Evolutionary conservation across 2,113 vertebrate genomes (phyloP), one percentile per base, ranked within the genome.

Genomic region (Corythaixoides concolor): DNA sequence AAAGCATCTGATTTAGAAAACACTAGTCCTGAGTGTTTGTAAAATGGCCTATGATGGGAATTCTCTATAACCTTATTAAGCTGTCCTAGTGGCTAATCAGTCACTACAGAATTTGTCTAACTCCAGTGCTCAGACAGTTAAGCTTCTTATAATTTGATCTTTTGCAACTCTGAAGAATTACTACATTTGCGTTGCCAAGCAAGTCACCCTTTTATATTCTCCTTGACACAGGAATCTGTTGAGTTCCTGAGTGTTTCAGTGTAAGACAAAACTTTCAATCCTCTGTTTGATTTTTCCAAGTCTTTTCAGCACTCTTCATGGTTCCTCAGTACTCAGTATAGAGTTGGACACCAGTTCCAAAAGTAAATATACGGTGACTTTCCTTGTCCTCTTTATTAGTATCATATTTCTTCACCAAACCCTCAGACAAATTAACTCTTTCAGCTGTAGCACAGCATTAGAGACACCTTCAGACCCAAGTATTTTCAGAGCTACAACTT

Each of bases 101-200:
- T 47, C 56, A 22, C 55, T 84, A 67, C 35, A 81, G 93, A 88
- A 88, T 92, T 86, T 55, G n/a, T 88, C 68, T 75, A 86, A 52
- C 47, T 92, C 49, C 52, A 80, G 60, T 59, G 72, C 83, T 90
- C 83, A 93, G 90, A 66, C 20, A 93, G 53, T 83, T 95, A 90
- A 92, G 41, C 75, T 86, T 66, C 91, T 94, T 95, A 90, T 52
- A 64, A 91, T 81, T 39, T 84, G 56, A 85, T 91, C 88, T 89
- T 93, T 56, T 55, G 49, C 41, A 85, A 6, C 53, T 56, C 66
- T 49, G 39, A 94, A 89, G 62, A 94, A 85, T 89, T 82, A 62
- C 45, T 76, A 41, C 50, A 72, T 59, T 63, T 59, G n/a, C 67
- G 35, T 84, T 95, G 70, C 67, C 55, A 77, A 84, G 82, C 5